Base-by-base conservation (phyloP, 2,888 invertebrate genomes). In the Molorchus minor region DNA sequence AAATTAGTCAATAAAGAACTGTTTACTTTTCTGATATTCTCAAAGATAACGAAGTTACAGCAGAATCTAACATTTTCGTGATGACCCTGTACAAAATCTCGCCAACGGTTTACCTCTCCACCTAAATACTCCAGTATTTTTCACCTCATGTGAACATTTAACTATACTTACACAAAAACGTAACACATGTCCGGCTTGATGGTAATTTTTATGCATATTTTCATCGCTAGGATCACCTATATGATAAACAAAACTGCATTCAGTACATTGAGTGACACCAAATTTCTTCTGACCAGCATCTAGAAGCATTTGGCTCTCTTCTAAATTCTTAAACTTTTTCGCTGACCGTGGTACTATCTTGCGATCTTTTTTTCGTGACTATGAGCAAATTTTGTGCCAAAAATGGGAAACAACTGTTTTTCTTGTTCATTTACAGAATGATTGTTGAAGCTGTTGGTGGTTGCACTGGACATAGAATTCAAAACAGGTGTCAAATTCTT, bases 261-360 rank as follows among this genome's bases (percentile, higher is more conserved):
- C 88, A 0, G 77, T 75, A 73, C 94, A 95, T 70, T 89, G 86
- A 0, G 86, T 87, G 0, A 88, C 86, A 0, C 93, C 94, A 71
- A 92, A 92, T 49, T 82, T 83, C 76, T 89, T 93, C 79, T 95
- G 94, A 0, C 94, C 94, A 0, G 90, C 92, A 80, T 95, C 94
- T 54, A 94, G 85, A 58, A 91, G 86, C 78, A 90, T 89, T 72
- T 93, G 93, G 76, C 87, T 60, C 16, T 57, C 29, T 20, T 56
- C 21, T 16, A 70, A 25, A 21, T 58, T 64, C 20, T 51, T 63
- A 15, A 62, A 59, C 20, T 61, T 65, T 30, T 61, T 64, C 13
- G 61, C 54, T 1, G 46, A 29, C 8, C 54, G 44, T 41, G 44
- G 52, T 1, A 40, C 16, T 7, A 54, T 35, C 10, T 36, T 55